Conservation (phyloP, 37 sponge, comb jelly and placozoan species). For the Aphrocallistes beatrix region DNA sequence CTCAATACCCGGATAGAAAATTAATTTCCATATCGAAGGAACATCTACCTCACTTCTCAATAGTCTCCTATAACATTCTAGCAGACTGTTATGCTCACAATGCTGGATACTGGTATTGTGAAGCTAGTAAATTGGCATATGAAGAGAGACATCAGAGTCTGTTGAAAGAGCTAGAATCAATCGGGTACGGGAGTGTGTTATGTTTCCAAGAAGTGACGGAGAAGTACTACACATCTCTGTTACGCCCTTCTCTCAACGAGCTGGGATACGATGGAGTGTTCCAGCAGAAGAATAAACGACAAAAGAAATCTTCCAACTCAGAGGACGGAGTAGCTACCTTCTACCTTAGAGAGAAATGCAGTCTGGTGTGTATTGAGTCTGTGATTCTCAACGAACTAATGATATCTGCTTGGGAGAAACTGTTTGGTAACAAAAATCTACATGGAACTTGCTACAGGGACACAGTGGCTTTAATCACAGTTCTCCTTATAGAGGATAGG, state of each 20-base stretch:
- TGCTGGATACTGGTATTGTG: neutral
- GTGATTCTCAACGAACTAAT: neutral
- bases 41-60: neutral
- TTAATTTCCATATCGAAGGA: no score
- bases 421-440: neutral
- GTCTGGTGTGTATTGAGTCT: neutral
- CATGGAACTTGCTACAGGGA: neutral
- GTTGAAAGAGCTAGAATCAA: neutral
- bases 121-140: neutral
- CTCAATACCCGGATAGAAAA: no score
- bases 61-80: neutral
- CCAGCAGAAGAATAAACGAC: neutral
- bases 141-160: neutral
- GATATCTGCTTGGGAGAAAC: neutral
- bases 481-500: neutral
- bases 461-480: neutral
- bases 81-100: neutral
- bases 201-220: conserved; percentile 4
- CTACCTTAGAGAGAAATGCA: neutral
- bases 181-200: neutral
- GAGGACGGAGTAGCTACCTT: neutral
- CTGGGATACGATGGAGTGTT: neutral
- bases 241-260: neutral
- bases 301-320: neutral
- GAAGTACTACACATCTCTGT: neutral